A percentile compares a stretch with the other conserved stretches of the same genome.
Conservation (phyloP, 1,140 invertebrate species). For the Lepidostoma basale region DNA sequence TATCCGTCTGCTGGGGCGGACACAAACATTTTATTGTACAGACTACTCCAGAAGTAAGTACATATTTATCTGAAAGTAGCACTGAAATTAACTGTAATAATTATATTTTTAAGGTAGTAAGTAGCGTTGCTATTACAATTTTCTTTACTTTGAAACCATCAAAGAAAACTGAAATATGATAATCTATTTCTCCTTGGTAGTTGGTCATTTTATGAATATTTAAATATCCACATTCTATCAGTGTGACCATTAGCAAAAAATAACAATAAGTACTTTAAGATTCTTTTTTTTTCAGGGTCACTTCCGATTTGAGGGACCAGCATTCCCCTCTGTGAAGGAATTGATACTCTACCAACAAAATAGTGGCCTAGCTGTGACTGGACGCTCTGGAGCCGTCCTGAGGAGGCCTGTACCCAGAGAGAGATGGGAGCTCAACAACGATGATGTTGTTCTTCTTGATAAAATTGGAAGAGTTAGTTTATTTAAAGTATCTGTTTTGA, state of each 20-base stretch:
- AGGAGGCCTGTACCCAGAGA: slow-evolving; percentile 87
- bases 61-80: too few species aligned
- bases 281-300: slow-evolving; percentile 69
- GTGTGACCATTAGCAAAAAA: too few species aligned
- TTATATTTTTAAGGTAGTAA: too few species aligned
- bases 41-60: slow-evolving; percentile 81
- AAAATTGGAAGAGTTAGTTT: slow-evolving; percentile 89
- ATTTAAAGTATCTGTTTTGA: background rate
- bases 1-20: slow-evolving; percentile 94
- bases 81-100: too few species aligned
- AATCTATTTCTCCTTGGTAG: too few species aligned
- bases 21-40: slow-evolving; percentile 98
- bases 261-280: too few species aligned
- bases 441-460: slow-evolving; percentile 89
- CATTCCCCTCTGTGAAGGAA: slow-evolving; percentile 91
- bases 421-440: slow-evolving; percentile 95
- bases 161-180: too few species aligned
- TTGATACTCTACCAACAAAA: slow-evolving; percentile 87
- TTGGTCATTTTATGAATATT: too few species aligned
- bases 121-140: too few species aligned
- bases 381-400: slow-evolving; percentile 88
- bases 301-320: slow-evolving; percentile 91
- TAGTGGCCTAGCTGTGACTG: slow-evolving; percentile 85
- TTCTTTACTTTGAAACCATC: too few species aligned
- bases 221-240: too few species aligned